Base-by-base conservation (phyloP, 1,140 invertebrate genomes). In the Drosophila kurseongensis region DNA sequence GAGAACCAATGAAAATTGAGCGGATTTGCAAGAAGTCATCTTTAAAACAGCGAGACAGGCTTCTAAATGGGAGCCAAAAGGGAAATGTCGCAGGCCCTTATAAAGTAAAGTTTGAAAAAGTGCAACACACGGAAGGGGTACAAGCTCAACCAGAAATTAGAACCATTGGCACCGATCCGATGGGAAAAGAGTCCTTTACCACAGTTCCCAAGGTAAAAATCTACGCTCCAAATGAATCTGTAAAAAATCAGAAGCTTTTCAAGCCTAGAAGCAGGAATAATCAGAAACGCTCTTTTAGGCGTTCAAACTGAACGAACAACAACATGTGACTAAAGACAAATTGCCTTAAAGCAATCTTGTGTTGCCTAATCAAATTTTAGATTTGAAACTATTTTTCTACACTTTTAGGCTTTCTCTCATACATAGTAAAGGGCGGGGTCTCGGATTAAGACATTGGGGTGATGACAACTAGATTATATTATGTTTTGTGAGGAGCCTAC, bases 31-130 rank as follows among this genome's bases (percentile, higher is more conserved):
- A 69, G 40, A 41, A 29, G 8, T 72, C 65, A 3, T 72, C 41
- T 7, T 9, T 69, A 0, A 69, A 50, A 6, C 18, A 45, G 14
- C 44, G 13, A 7, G 27, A 18, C 0, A 27, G 13, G 10, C 18
- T 5, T 4, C 23, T 14, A 14, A 27, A 7, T 62, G 9, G 12
- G 0, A 55, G 7, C 9, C 51, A n/a, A 7, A 57, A 1, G 14
- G 12, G 5, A 5, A n/a, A 23, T 8, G 13, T n/a, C 1, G 23
- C 16, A 32, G 9, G 1, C 13, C 5, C 1, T 18, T 23, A 59
- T n/a, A 72, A 58, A 16, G 69, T 62, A 0, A 54, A 29, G 29
- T 79, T 78, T 10, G 36, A 59, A n/a, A 59, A 18, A n/a, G 4
- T n/a, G 1, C 13, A 6, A 7, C 23, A 14, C 6, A 2, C 10